Evolutionary conservation across 2,113 vertebrate genomes (phyloP).

Genomic region (Melierax canorus): DNA sequence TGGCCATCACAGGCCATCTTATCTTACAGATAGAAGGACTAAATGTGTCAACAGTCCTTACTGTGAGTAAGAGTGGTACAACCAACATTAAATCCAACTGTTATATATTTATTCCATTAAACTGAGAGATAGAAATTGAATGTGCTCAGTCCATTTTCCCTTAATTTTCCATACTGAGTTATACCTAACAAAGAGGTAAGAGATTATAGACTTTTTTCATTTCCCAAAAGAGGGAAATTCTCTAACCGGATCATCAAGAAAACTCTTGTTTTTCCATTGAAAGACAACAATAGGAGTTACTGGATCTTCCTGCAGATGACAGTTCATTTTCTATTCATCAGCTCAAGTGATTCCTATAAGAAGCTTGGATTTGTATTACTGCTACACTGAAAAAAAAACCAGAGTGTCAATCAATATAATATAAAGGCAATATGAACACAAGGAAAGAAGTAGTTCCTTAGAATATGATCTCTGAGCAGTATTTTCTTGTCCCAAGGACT

Average conservation of each 20-base stretch:
- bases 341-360: background rate
- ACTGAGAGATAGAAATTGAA: background rate
- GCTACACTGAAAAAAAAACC: background rate
- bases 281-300: background rate
- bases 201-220: background rate
- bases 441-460: background rate
- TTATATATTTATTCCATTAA: background rate
- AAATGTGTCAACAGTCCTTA: background rate
- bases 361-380: background rate
- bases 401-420: background rate
- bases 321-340: background rate
- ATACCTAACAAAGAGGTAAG: background rate
- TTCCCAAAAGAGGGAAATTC: background rate
- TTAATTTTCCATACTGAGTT: background rate
- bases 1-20: background rate
- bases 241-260: background rate
- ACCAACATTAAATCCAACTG: background rate
- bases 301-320: background rate
- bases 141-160: background rate
- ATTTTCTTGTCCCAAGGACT: background rate
- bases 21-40: background rate
- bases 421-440: background rate
- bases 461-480: slow-evolving; percentile 2
- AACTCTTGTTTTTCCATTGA: background rate
- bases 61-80: background rate